Evolutionary conservation across 2,888 invertebrate genomes (phyloP).

Genomic region (Lasioglossum leucozonium): DNA sequence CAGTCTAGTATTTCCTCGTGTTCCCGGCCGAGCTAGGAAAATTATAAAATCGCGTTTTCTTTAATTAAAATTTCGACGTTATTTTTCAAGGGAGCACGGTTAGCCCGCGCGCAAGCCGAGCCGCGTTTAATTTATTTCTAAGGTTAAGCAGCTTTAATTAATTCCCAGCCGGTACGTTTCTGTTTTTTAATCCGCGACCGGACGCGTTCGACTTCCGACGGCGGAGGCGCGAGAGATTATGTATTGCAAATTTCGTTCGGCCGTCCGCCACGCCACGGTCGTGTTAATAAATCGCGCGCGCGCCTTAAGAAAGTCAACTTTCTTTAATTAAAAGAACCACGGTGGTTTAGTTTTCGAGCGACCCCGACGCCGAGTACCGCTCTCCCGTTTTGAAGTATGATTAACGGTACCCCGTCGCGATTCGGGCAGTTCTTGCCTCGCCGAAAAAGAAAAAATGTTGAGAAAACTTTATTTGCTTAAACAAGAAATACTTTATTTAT

Average conservation of each 20-base stretch:
- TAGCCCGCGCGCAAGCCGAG: background rate
- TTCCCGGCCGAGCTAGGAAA: background rate
- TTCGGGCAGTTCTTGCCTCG: background rate
- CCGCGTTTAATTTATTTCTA: conserved; percentile 47
- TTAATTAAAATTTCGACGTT: conserved; percentile 40
- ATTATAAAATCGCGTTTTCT: conserved; percentile 8
- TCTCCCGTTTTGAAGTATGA: background rate
- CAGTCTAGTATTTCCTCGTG: too few species aligned
- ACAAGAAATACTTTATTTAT: too few species aligned
- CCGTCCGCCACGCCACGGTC: background rate
- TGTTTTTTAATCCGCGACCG: background rate
- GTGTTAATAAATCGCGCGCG: conserved; percentile 39
- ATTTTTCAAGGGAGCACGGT: conserved; percentile 27
- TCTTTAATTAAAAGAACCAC: conserved; percentile 48
- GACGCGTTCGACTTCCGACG: conserved; percentile 23
- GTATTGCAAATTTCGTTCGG: conserved; percentile 9
- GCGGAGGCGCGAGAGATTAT: conserved; percentile 18
- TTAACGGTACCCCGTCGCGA: background rate
- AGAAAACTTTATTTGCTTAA: too few species aligned
- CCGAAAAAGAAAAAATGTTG: too few species aligned
- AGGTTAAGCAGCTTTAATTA: conserved; percentile 48
- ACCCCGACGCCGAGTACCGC: conserved; percentile 17
- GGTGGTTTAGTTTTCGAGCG: background rate
- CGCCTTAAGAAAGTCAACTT: conserved; percentile 27
- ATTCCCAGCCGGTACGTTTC: conserved; percentile 27